Conservation (phyloP, 2,888 invertebrate genomes). For the Folsomia manolachei region DNA sequence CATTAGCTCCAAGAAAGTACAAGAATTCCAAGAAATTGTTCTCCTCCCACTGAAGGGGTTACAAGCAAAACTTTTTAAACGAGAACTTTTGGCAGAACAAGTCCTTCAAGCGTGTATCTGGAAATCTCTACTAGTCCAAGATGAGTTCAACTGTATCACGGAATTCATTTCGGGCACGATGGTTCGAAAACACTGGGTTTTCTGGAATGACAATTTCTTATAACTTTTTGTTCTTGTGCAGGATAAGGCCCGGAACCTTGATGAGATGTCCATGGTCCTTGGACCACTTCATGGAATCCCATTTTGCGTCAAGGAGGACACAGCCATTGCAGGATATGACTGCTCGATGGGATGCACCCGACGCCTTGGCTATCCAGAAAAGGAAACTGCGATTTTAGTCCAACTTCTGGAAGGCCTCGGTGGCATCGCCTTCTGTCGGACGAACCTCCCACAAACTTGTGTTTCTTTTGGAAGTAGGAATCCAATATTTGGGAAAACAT, state of each 20-base stretch:
- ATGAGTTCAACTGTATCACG: slow-evolving; percentile 51
- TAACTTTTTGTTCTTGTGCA: slow-evolving; percentile 7
- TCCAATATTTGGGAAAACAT: slow-evolving; percentile 36
- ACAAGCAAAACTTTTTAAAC: slow-evolving; percentile 25
- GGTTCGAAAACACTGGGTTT: slow-evolving; percentile 25
- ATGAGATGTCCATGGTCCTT: slow-evolving; percentile 33
- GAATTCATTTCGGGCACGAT: slow-evolving; percentile 51
- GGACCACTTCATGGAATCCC: slow-evolving; percentile 53
- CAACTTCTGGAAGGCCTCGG: slow-evolving; percentile 52
- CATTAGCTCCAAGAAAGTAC: background rate
- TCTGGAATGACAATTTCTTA: slow-evolving; percentile 26
- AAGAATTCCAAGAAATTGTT: slow-evolving; percentile 18
- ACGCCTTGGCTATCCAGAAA: slow-evolving; percentile 34
- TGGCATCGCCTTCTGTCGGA: slow-evolving; percentile 54
- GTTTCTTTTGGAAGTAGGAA: slow-evolving; percentile 43
- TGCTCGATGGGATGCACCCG: slow-evolving; percentile 21
- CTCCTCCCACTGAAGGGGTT: slow-evolving; percentile 29
- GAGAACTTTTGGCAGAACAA: slow-evolving; percentile 29
- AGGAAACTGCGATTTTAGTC: slow-evolving; percentile 52
- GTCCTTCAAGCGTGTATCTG: slow-evolving; percentile 37
- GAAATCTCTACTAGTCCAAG: slow-evolving; percentile 47
- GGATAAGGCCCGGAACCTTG: slow-evolving; percentile 44
- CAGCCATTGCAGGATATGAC: slow-evolving; percentile 53
- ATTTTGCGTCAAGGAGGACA: slow-evolving; percentile 53
- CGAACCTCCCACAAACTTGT: slow-evolving; percentile 17